Evolutionary conservation across 2,113 vertebrate genomes (phyloP).

Genomic region (Peromyscus leucopus): DNA sequence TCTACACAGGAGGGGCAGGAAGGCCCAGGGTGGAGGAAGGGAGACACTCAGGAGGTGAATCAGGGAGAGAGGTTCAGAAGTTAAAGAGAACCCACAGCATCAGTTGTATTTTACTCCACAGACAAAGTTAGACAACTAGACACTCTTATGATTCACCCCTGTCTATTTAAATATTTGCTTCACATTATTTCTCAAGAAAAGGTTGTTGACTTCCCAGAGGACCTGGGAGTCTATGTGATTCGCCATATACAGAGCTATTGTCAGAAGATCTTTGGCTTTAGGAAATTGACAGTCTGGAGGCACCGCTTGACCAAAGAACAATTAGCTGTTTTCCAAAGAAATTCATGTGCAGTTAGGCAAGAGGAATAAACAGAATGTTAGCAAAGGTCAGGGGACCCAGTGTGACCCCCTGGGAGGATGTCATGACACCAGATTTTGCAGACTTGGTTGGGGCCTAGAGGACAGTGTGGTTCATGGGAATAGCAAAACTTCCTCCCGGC

Average conservation of each 20-base stretch:
- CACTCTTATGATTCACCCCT: neutral
- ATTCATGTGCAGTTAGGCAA: neutral
- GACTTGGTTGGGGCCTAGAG: neutral
- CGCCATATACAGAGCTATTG: neutral
- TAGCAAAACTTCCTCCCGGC: neutral
- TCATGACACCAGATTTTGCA: neutral
- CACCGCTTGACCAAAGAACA: neutral
- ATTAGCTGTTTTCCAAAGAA: neutral
- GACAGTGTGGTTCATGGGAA: neutral
- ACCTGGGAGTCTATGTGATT: neutral
- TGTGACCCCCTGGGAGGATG: neutral
- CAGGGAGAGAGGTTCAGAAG: neutral
- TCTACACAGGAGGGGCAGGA: neutral
- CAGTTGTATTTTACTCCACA: neutral
- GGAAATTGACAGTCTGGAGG: neutral
- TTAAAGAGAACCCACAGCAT: neutral
- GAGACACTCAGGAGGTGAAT: neutral
- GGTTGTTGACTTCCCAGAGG: neutral
- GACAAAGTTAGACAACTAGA: constrained; percentile 7
- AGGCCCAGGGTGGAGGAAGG: neutral
- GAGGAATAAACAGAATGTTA: neutral
- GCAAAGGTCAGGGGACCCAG: neutral
- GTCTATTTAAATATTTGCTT: constrained; percentile 45
- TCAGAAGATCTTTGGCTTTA: constrained; percentile 21
- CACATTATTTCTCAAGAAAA: neutral